Evolutionary conservation across 2,888 invertebrate species (phyloP), one percentile per base, ranked within the genome.

Genomic region (Tenthredo distinguenda): DNA sequence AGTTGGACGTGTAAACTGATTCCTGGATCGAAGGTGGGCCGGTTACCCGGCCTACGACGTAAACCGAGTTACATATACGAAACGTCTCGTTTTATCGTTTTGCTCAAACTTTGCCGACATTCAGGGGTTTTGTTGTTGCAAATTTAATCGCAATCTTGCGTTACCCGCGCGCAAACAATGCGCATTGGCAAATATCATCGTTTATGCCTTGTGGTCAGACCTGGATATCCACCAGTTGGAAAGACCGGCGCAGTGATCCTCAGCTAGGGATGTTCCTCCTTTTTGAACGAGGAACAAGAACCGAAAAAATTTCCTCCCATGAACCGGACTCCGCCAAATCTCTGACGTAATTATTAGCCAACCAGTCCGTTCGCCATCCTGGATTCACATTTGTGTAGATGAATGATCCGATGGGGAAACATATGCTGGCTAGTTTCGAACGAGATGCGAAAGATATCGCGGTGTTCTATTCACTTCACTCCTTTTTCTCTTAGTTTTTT

Each of bases 1-100:
- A 34, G 31, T 15, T 31, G 18, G 15, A 68, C 68, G 10, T 34
- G 68, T 68, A 68, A 68, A 68, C 68, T 68, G 68, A 68, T 68
- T 68, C 68, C 68, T 31, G 68, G 68, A 68, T 68, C 68, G 68
- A 68, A 68, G 68, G 68, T 68, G 31, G 68, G 68, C 68, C 34
- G 62, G 62, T 62, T 62, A 21, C 12, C 12, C 62, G 12, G 34
- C 34, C 68, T 68, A 68, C 68, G 68, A 68, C 18, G 68, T 68
- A 15, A 34, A 68, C 31, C 34, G 21, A 65, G 65, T 21, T 26
- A 65, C 26, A 58, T 58, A 58, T 7, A 50, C 26, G 58, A 58
- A n/a, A 58, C 58, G 58, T 50, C 1, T 50, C 1, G 18, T 50
- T 50, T 50, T 50, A 6, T 50, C 0, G 18, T 50, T 18, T 18